phyloP scores from a whole-genome alignment of 2,888 invertebrate genomes.

The Spilosoma lubricipeda region DNA sequence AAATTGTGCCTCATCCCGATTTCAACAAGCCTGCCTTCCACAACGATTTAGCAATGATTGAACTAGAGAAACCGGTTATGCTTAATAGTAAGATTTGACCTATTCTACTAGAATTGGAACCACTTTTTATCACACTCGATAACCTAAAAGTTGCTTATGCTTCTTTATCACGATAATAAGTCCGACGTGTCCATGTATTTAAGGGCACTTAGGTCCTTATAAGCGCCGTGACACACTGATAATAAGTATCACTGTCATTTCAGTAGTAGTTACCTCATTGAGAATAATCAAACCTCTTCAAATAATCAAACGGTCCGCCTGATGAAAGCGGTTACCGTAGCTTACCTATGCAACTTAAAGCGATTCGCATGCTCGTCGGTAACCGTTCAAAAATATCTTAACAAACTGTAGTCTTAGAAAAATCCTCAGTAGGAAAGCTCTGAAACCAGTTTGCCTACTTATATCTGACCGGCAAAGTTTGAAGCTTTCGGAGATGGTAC shows the following conservation, averaged over 20 bases:
- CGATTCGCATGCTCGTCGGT: too few species aligned
- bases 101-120: background rate
- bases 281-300: background rate
- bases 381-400: background rate
- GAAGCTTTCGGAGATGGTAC: too few species aligned
- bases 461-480: too few species aligned
- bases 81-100: constrained; percentile 69
- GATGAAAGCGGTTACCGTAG: background rate
- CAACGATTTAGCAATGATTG: constrained; percentile 88
- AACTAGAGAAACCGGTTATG: constrained; percentile 73
- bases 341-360: too few species aligned
- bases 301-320: background rate
- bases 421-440: too few species aligned
- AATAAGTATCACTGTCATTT: too few species aligned
- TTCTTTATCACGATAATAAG: background rate
- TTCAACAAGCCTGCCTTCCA: constrained; percentile 80
- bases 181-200: background rate
- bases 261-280: too few species aligned
- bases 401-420: too few species aligned
- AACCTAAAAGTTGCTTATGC: background rate
- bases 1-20: constrained; percentile 77
- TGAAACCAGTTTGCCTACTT: too few species aligned
- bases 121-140: background rate
- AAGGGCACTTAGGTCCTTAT: too few species aligned
- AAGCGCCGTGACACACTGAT: too few species aligned